phyloP scores from a whole-genome alignment of 2,113 vertebrate species.

The Ariopsis seemanni region DNA sequence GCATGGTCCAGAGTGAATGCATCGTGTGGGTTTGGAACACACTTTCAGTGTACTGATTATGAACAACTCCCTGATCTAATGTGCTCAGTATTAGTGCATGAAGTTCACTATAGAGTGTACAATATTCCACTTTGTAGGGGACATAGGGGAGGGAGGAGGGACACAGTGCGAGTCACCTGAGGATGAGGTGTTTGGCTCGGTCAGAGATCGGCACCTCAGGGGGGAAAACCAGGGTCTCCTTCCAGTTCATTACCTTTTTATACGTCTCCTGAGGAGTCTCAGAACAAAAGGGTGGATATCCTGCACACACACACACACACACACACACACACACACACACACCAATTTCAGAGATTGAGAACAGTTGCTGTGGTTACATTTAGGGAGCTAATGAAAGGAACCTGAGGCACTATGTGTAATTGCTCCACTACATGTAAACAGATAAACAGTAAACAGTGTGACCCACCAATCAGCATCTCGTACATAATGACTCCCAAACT shows the following conservation, averaged over 20 bases:
- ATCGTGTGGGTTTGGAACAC: background rate
- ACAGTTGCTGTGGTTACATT: background rate
- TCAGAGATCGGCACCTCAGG: slow-evolving; percentile 89
- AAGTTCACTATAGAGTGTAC: background rate
- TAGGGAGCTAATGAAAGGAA: background rate
- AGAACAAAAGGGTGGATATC: slow-evolving; percentile 87
- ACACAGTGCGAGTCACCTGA: slow-evolving; percentile 70
- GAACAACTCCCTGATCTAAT: too few relatives aligned
- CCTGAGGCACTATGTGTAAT: background rate
- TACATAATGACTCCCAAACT: slow-evolving; percentile 91
- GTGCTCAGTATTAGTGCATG: background rate
- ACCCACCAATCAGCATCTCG: slow-evolving; percentile 87
- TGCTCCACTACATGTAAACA: background rate
- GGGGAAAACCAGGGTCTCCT: slow-evolving; percentile 85
- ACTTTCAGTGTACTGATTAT: too few relatives aligned
- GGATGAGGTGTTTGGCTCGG: slow-evolving; percentile 86
- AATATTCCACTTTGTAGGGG: background rate
- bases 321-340: background rate
- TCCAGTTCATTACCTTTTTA: slow-evolving; percentile 91
- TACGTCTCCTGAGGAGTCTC: slow-evolving; percentile 88
- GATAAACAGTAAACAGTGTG: background rate
- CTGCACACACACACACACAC: slow-evolving; percentile 58
- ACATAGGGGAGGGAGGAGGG: background rate
- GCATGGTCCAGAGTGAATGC: background rate
- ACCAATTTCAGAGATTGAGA: background rate